Conservation (phyloP, 2,888 invertebrate genomes). For the Nemotelus pantherinus region DNA sequence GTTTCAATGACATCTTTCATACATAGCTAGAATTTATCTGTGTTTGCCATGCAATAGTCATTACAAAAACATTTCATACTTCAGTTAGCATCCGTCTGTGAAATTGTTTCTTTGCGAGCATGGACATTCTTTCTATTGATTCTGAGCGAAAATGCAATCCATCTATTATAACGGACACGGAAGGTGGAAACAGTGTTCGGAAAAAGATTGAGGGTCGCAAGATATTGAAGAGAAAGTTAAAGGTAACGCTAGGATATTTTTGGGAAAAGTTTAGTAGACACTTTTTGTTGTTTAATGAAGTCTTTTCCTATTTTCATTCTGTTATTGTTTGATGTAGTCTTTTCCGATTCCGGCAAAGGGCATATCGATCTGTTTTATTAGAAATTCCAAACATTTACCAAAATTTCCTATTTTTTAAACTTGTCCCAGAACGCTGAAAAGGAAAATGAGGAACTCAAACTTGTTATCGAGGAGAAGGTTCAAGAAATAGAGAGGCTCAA, state of each 20-base stretch:
- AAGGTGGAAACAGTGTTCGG: neutral
- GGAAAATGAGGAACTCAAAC: slow-evolving; percentile 56
- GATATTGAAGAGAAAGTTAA: slow-evolving; percentile 56
- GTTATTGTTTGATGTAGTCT: too few species aligned
- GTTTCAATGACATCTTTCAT: too few species aligned
- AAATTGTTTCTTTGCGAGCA: neutral
- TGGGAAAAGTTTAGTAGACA: neutral
- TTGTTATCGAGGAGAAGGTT: slow-evolving; percentile 58
- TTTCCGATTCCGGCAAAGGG: too few species aligned
- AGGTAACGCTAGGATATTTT: slow-evolving; percentile 30
- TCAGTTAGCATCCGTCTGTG: neutral
- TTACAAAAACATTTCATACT: neutral
- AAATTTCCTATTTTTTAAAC: neutral
- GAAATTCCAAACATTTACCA: too few species aligned
- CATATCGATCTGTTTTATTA: too few species aligned
- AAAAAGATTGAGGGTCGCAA: slow-evolving; percentile 52
- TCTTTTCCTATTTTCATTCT: too few species aligned
- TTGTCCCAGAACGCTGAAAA: slow-evolving; percentile 52
- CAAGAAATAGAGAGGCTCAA: slow-evolving; percentile 58
- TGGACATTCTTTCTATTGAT: slow-evolving; percentile 18
- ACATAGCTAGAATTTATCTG: neutral
- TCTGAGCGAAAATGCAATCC: slow-evolving; percentile 14
- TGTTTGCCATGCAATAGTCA: neutral
- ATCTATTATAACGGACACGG: neutral
- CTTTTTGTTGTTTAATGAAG: too few species aligned